Conservation (phyloP, 2,113 vertebrate species). For the Apeltes quadracus region DNA sequence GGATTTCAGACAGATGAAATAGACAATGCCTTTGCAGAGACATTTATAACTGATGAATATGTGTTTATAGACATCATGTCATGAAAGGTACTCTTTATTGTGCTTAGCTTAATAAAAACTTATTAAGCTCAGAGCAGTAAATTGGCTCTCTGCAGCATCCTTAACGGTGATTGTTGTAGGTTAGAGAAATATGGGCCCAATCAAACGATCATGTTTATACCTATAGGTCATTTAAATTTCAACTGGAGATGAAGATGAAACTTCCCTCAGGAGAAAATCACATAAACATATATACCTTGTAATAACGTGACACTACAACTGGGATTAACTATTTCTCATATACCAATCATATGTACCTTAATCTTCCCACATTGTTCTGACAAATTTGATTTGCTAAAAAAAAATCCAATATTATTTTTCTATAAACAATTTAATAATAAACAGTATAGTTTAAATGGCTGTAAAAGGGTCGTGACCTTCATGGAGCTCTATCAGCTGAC, state of each 20-base stretch:
- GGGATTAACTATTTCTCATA: background rate
- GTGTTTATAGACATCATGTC: background rate
- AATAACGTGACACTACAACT: background rate
- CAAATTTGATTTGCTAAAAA: background rate
- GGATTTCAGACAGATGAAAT: background rate
- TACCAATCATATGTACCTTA: background rate
- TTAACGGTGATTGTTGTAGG: background rate
- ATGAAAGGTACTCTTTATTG: no score
- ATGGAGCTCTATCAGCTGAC: background rate
- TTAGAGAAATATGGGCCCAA: background rate
- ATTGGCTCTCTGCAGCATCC: background rate
- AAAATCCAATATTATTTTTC: background rate
- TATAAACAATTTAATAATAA: background rate
- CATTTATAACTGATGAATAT: background rate
- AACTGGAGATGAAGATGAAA: background rate
- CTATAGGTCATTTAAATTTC: background rate
- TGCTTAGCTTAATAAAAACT: no score
- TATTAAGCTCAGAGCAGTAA: background rate
- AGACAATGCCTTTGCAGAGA: background rate
- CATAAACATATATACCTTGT: background rate
- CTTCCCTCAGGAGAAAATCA: background rate
- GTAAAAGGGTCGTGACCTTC: background rate
- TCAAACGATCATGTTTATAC: background rate
- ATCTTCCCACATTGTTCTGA: background rate
- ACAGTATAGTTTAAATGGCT: background rate